Evolutionary conservation across 1,140 invertebrate genomes (phyloP).

Genomic region (Brachystomella parvula): DNA sequence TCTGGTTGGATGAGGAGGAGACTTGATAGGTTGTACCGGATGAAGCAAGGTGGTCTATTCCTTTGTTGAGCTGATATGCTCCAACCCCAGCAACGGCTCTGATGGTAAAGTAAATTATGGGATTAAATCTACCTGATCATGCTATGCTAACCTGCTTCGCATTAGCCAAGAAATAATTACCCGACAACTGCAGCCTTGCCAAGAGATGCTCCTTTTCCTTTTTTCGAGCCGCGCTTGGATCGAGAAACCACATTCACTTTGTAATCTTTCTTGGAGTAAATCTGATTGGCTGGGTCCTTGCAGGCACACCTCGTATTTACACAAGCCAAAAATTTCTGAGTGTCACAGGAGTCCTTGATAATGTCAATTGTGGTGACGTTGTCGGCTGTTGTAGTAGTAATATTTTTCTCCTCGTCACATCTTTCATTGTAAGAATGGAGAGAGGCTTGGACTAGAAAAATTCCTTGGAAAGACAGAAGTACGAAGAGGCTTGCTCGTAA

Average conservation of each 20-base stretch:
- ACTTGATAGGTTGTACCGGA: no score
- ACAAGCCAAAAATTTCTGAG: constrained; percentile 21
- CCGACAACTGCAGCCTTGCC: constrained; percentile 1
- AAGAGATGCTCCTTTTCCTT: constrained; percentile 19
- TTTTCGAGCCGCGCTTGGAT: constrained; percentile 9
- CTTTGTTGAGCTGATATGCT: constrained; percentile 18
- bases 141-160: neutral
- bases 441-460: neutral
- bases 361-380: constrained; percentile 1
- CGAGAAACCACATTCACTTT: constrained; percentile 5
- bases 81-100: constrained; percentile 7
- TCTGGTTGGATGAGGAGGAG: neutral
- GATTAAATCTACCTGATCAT: neutral
- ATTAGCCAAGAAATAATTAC: neutral
- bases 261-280: constrained; percentile 15
- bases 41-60: neutral
- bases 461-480: neutral
- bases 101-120: neutral
- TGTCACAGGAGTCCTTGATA: constrained; percentile 22
- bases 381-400: neutral
- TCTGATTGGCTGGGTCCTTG: constrained; percentile 21
- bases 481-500: neutral
- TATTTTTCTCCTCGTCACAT: constrained; percentile 15
- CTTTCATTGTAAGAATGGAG: constrained; percentile 3
- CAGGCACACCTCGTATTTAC: constrained; percentile 20